Evolutionary conservation across 2,888 invertebrate genomes (phyloP).

Genomic region (Anoncus sp.): DNA sequence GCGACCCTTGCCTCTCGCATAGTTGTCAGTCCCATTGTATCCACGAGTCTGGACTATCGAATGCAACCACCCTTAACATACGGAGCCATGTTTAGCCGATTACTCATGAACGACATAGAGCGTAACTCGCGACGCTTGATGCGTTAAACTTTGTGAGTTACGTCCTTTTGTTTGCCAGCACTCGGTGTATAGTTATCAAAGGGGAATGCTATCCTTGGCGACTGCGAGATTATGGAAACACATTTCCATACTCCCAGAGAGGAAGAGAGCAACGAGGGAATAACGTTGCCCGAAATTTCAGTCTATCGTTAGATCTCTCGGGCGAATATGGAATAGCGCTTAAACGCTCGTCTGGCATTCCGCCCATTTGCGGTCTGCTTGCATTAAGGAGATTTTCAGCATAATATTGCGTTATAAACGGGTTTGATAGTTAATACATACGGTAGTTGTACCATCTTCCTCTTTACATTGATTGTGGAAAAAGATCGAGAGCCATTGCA

Average conservation of each 20-base stretch:
- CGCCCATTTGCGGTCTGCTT: conserved; percentile 49
- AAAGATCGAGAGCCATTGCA: neutral
- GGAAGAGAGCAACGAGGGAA: conserved; percentile 3
- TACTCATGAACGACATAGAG: too few relatives aligned
- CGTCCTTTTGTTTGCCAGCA: neutral
- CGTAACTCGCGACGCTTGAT: too few relatives aligned
- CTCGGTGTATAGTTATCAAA: neutral
- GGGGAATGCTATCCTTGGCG: conserved; percentile 10
- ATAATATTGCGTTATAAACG: conserved; percentile 26
- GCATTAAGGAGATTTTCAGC: neutral
- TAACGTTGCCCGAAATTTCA: conserved; percentile 14
- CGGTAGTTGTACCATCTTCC: neutral
- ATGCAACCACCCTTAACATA: neutral
- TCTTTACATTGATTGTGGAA: neutral
- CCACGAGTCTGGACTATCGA: neutral
- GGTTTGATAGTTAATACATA: neutral
- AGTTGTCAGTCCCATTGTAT: conserved; percentile 14
- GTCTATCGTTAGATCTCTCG: conserved; percentile 11
- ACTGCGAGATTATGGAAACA: neutral
- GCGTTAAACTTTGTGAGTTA: neutral
- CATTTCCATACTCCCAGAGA: neutral
- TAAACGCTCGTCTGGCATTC: conserved; percentile 51
- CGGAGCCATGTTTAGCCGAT: too few relatives aligned
- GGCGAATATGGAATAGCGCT: conserved; percentile 36
- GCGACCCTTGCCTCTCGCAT: neutral